A percentile compares a stretch with the other conserved stretches of the same genome.
Conservation (phyloP, 2,888 invertebrate species). For the Nezara viridula region DNA sequence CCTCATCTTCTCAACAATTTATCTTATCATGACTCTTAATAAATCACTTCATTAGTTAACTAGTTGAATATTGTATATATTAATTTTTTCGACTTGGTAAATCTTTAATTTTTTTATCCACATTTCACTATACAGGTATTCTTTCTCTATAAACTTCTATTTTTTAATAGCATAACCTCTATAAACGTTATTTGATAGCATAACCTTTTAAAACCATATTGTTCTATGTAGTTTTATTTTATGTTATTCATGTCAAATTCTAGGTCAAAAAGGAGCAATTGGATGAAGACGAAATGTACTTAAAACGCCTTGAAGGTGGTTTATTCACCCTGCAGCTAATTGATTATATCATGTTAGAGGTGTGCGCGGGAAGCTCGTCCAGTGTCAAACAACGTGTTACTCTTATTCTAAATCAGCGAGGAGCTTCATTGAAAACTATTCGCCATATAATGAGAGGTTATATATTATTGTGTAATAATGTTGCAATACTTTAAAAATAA, state of each 20-base stretch:
- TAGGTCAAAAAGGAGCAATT: slow-evolving; percentile 61
- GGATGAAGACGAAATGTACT: slow-evolving; percentile 86
- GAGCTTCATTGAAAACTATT: slow-evolving; percentile 93
- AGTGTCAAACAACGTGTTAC: slow-evolving; percentile 87
- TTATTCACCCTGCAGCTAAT: slow-evolving; percentile 96
- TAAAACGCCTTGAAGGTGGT: slow-evolving; percentile 91
- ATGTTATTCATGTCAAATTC: background rate
- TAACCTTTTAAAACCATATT: no score
- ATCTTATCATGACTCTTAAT: no score
- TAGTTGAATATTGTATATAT: no score
- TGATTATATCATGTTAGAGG: slow-evolving; percentile 89
- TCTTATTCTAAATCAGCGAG: slow-evolving; percentile 89
- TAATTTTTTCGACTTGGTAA: no score
- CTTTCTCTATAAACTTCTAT: no score
- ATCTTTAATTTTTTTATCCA: no score
- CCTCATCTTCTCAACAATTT: no score
- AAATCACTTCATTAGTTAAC: no score
- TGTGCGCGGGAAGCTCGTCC: slow-evolving; percentile 80
- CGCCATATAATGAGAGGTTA: slow-evolving; percentile 92
- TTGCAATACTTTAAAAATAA: background rate
- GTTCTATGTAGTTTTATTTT: no score
- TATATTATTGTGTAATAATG: background rate
- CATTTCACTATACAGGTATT: no score
- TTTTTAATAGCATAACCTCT: no score
- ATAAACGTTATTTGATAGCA: no score